phyloP scores from a whole-genome alignment of 2,888 invertebrate genomes.

The Apamea crenata region DNA sequence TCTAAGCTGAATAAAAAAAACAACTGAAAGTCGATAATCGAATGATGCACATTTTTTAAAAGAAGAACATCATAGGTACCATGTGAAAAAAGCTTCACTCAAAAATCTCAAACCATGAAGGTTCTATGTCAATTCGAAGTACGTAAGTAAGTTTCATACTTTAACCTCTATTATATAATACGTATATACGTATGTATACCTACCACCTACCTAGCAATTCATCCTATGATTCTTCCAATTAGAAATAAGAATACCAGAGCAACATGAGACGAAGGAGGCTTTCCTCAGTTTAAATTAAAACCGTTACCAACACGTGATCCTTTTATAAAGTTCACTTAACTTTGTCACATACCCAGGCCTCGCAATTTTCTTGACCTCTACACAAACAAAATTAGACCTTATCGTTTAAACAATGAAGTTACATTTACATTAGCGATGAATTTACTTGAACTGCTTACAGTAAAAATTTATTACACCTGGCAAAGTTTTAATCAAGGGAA shows the following conservation, averaged over 20 bases:
- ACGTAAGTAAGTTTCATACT: too few relatives aligned
- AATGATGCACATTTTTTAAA: too few relatives aligned
- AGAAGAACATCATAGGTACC: too few relatives aligned
- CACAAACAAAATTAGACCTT: slow-evolving; percentile 29
- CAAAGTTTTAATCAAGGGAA: slow-evolving; percentile 65
- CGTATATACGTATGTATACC: too few relatives aligned
- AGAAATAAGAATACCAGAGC: slow-evolving; percentile 11
- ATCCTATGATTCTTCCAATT: not conserved
- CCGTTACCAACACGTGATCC: slow-evolving; percentile 22
- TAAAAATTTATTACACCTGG: slow-evolving; percentile 61
- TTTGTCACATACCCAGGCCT: slow-evolving; percentile 24
- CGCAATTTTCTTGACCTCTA: slow-evolving; percentile 40
- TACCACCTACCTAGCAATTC: not conserved
- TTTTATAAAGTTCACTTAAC: slow-evolving; percentile 44
- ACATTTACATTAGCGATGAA: slow-evolving; percentile 29
- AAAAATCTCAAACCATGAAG: too few relatives aligned
- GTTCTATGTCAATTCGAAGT: too few relatives aligned
- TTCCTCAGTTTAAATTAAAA: slow-evolving; percentile 42
- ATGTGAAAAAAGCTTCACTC: too few relatives aligned
- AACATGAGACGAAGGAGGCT: slow-evolving; percentile 17
- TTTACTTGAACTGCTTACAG: slow-evolving; percentile 42
- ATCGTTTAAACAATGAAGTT: not conserved
- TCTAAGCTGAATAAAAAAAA: too few relatives aligned
- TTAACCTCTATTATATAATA: too few relatives aligned
- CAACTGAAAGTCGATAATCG: too few relatives aligned